Evolutionary conservation across 2,797 vertebrate genomes (phyloP).

Genomic region (Arrhamphus sclerolepis): DNA sequence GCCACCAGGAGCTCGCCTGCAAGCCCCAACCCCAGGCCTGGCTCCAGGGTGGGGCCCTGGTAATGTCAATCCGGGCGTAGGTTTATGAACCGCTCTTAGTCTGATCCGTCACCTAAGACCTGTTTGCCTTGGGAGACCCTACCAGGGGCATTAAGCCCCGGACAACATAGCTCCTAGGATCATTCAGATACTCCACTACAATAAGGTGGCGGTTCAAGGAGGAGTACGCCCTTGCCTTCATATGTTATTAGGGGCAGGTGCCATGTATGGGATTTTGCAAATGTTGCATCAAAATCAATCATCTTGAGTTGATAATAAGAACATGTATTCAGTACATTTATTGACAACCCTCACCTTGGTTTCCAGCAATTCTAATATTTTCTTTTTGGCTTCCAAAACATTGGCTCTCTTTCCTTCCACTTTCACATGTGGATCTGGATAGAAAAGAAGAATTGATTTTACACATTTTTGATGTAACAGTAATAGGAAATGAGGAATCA

Average conservation of each 20-base stretch:
- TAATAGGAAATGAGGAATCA: not conserved
- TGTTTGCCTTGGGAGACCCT: too few relatives aligned
- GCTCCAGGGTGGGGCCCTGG: too few relatives aligned
- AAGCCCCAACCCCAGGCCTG: too few relatives aligned
- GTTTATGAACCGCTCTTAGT: too few relatives aligned
- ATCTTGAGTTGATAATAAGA: not conserved
- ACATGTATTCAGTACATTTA: not conserved
- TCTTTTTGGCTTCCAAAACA: conserved; percentile 81
- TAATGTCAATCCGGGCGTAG: too few relatives aligned
- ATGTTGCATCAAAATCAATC: not conserved
- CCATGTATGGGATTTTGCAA: fast-evolving
- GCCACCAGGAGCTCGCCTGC: too few relatives aligned
- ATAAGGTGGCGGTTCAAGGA: too few relatives aligned
- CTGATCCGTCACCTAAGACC: too few relatives aligned
- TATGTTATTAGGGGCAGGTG: not conserved
- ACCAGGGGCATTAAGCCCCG: too few relatives aligned
- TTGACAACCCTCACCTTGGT: conserved; percentile 73
- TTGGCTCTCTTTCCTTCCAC: conserved; percentile 80
- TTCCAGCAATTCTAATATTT: conserved; percentile 83
- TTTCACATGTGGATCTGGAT: conserved; percentile 84
- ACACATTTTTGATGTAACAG: not conserved
- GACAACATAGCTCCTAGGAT: too few relatives aligned
- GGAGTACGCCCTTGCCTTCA: not conserved
- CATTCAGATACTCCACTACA: too few relatives aligned
- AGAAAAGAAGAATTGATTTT: conserved; percentile 6